Conservation (phyloP, 2,888 invertebrate genomes). For the Neocrepidodera transversa region DNA sequence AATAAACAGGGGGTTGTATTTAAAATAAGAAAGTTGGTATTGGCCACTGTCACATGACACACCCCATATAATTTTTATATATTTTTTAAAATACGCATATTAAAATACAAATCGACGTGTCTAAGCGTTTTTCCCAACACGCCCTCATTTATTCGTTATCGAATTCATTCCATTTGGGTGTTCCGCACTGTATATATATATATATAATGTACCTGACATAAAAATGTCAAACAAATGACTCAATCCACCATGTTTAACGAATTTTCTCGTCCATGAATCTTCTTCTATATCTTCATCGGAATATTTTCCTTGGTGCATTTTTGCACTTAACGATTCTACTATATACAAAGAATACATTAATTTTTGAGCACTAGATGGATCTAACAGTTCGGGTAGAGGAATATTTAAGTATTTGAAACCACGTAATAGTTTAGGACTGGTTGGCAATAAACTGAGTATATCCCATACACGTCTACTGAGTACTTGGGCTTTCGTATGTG, state of each 20-base stretch:
- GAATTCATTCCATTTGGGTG: too few relatives aligned
- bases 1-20: too few relatives aligned
- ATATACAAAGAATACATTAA: constrained; percentile 95
- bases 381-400: constrained; percentile 77
- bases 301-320: constrained; percentile 45
- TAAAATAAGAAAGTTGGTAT: too few relatives aligned
- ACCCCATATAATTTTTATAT: too few relatives aligned
- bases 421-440: constrained; percentile 84
- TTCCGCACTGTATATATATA: too few relatives aligned
- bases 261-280: constrained; percentile 75
- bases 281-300: constrained; percentile 45
- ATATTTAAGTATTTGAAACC: constrained; percentile 82
- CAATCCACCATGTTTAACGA: constrained; percentile 87
- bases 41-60: too few relatives aligned
- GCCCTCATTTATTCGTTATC: too few relatives aligned
- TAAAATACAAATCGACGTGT: too few relatives aligned
- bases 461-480: constrained; percentile 94
- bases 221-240: constrained; percentile 90
- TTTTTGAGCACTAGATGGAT: constrained; percentile 90
- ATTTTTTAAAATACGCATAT: too few relatives aligned
- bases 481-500: constrained; percentile 88
- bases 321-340: constrained; percentile 74
- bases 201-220: constrained; percentile 86
- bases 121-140: too few relatives aligned
- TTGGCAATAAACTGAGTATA: constrained; percentile 88